Evolutionary conservation across 1,140 invertebrate species (phyloP).

Genomic region (Hyles vespertilio): DNA sequence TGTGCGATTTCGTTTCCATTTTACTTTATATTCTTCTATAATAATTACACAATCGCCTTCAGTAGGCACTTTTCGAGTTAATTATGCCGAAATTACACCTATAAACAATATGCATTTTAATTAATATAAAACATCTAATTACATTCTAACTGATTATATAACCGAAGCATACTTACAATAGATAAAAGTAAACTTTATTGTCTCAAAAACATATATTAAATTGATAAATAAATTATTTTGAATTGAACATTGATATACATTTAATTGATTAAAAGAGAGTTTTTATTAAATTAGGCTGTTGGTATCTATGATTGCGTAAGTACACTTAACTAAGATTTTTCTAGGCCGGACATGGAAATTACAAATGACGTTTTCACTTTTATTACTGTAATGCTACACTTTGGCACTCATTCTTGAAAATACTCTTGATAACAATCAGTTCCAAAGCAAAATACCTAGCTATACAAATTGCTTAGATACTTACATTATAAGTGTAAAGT

Average conservation of each 20-base stretch:
- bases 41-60: slow-evolving; percentile 14
- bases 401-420: slow-evolving; percentile 3
- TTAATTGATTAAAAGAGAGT: not conserved
- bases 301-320: not conserved
- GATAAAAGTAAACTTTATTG: slow-evolving; percentile 20
- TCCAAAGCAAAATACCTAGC: too few relatives aligned
- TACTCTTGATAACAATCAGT: not conserved
- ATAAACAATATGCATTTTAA: slow-evolving; percentile 11
- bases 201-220: slow-evolving; percentile 24
- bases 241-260: not conserved
- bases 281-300: not conserved
- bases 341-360: slow-evolving; percentile 5
- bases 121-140: slow-evolving; percentile 10
- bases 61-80: slow-evolving; percentile 16
- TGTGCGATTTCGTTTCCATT: slow-evolving; percentile 39
- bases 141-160: slow-evolving; percentile 10
- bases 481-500: not conserved
- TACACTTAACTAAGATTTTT: not conserved
- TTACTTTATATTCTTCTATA: slow-evolving; percentile 17
- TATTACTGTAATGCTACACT: not conserved
- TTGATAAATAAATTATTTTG: not conserved
- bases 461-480: too few relatives aligned
- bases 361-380: not conserved
- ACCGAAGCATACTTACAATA: slow-evolving; percentile 16
- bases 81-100: slow-evolving; percentile 13